Evolutionary conservation across 2,888 invertebrate genomes (phyloP).

Genomic region (Oscheius onirici): DNA sequence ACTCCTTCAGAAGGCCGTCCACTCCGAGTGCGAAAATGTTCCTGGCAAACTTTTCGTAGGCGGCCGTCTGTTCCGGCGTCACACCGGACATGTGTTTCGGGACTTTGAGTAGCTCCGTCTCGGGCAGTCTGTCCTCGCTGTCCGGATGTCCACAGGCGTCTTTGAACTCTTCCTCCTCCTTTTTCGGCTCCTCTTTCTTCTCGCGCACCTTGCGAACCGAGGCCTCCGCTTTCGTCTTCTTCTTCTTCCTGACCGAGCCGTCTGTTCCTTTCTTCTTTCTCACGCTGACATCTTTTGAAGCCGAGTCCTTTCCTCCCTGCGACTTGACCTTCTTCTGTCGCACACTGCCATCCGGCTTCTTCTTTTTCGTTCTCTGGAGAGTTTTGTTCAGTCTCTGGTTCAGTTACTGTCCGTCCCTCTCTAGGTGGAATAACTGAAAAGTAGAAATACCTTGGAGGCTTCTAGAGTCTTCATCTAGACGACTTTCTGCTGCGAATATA

Average conservation of each 20-base stretch:
- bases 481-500: neutral
- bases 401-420: no score
- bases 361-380: no score
- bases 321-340: no score
- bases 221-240: neutral
- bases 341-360: neutral
- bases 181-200: neutral
- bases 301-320: neutral
- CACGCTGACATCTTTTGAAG: neutral
- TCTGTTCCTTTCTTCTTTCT: neutral
- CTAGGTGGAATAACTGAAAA: no score
- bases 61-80: neutral
- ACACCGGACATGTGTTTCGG: neutral
- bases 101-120: neutral
- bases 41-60: constrained; percentile 1
- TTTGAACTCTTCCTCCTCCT: no score
- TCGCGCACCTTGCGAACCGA: neutral
- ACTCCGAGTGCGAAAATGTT: neutral
- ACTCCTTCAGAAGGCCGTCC: constrained; percentile 7
- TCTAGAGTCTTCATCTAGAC: no score
- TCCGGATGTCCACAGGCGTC: neutral
- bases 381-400: no score
- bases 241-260: neutral
- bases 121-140: no score
- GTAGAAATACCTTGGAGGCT: no score